A percentile compares a stretch with the other conserved stretches of the same genome.
Conservation (phyloP, 2,113 vertebrate species). For the Saguinus imperator region DNA sequence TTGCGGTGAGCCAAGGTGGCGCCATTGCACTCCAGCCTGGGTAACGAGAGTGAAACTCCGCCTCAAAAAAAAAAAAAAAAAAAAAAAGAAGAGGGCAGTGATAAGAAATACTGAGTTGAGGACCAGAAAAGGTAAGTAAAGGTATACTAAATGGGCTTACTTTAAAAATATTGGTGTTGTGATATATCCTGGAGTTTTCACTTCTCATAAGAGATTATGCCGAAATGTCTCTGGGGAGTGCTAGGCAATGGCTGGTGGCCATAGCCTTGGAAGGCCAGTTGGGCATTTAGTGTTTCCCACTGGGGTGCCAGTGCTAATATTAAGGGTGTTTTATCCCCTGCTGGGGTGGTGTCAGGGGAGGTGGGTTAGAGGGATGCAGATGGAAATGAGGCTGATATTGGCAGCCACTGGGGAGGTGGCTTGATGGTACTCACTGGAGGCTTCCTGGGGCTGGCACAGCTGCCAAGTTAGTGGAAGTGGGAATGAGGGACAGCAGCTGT, state of each 20-base stretch:
- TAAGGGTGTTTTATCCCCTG: neutral
- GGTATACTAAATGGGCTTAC: neutral
- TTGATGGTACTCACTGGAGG: neutral
- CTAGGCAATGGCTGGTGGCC: neutral
- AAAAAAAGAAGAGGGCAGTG: neutral
- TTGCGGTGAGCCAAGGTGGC: too few relatives aligned
- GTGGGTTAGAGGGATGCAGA: neutral
- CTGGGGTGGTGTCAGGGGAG: neutral
- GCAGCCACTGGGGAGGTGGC: neutral
- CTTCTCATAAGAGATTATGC: neutral
- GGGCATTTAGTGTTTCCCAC: neutral
- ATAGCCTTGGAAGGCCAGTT: neutral
- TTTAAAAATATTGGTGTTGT: neutral
- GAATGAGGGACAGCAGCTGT: neutral
- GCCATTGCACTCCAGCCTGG: too few relatives aligned
- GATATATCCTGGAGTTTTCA: neutral
- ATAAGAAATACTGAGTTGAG: neutral
- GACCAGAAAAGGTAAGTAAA: neutral
- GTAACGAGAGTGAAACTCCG: too few relatives aligned
- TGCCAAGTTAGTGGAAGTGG: neutral
- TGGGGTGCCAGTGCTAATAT: neutral
- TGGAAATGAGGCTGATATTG: neutral
- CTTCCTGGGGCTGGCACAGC: neutral
- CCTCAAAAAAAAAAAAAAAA: neutral
- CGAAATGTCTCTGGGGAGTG: neutral